Evolutionary conservation across 2,113 vertebrate species (phyloP), one percentile per base, ranked within the genome.

Genomic region (Neodon shergylaensis): DNA sequence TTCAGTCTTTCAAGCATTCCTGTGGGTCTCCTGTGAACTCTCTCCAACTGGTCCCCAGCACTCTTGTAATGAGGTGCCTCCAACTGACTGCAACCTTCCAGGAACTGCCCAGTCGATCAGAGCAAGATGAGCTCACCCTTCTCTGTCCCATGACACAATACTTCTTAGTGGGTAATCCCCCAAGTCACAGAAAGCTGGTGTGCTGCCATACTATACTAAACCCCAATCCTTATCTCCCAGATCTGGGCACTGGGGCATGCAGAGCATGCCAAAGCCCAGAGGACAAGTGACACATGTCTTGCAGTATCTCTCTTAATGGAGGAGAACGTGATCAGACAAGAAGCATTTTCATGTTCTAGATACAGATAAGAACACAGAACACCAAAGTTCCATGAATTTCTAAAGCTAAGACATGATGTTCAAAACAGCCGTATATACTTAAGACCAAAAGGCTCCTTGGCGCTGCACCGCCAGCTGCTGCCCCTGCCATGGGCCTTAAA

Each of bases 31-130:
- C 96, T 97, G 95, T 97, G 97, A 98, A 97, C 96, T 97, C 95
- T 83, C 88, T 97, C 97, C 97, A 98, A 93, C 88, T 94, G 65
- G 90, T 97, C 94, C 78, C 91, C 86, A 97, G 94, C 1, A n/a
- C 92, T 91, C 90, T 91, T 49, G 92, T 98, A 97, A 97, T 97
- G 96, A 98, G 96, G 97, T 97, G 97, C 96, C 94, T 98, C 94
- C 94, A 97, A 97, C 83, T 92, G 92, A 95, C 94, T 96, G 68
- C 92, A 97, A 96, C 94, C 94, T 97, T 97, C 97, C 96, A 96
- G 95, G 77, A 97, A 97, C 77, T 88, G 92, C 82, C 54, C 82
- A 6, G 74, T 97, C 81, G 91, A 74, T 97, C 87, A 92, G 91
- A 97, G 96, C 93, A 91, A 68, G 89, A 97, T 97, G 96, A 98